A percentile compares a stretch with the other conserved stretches of the same genome.
phyloP scores from a whole-genome alignment of 2,888 invertebrate species.

The Parnassius smintheus region DNA sequence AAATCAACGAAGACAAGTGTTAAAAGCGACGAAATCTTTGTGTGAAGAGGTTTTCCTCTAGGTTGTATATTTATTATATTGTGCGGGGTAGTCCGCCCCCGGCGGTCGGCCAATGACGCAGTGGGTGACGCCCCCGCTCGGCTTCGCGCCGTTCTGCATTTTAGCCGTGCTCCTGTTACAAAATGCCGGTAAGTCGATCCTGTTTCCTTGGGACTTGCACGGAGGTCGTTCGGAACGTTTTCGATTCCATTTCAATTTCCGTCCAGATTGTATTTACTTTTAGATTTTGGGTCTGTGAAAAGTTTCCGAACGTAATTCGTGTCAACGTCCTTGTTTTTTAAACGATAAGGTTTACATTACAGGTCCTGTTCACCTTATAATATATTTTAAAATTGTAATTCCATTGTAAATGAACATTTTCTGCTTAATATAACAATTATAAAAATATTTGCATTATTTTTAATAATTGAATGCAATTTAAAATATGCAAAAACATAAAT shows the following conservation, averaged over 20 bases:
- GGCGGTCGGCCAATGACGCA: constrained; percentile 69
- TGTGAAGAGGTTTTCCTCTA: constrained; percentile 47
- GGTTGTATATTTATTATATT: constrained; percentile 58
- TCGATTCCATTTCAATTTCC: constrained; percentile 13
- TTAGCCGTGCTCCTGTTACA: constrained; percentile 54
- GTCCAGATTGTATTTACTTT: not conserved
- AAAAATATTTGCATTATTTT: no score
- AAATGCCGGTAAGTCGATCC: constrained; percentile 63
- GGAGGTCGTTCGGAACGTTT: constrained; percentile 18
- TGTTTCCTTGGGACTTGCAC: constrained; percentile 28
- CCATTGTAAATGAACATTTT: no score
- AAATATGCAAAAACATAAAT: no score
- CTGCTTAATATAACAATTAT: no score
- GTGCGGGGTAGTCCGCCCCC: constrained; percentile 53
- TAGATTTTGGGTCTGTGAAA: constrained; percentile 5
- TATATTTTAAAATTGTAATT: not conserved
- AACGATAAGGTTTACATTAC: not conserved
- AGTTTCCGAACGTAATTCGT: constrained; percentile 18
- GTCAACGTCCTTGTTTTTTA: not conserved
- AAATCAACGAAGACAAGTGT: constrained; percentile 17
- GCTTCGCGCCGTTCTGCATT: constrained; percentile 47
- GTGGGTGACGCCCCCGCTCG: constrained; percentile 67
- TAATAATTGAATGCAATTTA: no score
- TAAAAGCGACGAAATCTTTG: constrained; percentile 19
- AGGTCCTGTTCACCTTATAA: not conserved